Evolutionary conservation across 2,797 vertebrate species (phyloP).

Genomic region (Labeo calbasu): DNA sequence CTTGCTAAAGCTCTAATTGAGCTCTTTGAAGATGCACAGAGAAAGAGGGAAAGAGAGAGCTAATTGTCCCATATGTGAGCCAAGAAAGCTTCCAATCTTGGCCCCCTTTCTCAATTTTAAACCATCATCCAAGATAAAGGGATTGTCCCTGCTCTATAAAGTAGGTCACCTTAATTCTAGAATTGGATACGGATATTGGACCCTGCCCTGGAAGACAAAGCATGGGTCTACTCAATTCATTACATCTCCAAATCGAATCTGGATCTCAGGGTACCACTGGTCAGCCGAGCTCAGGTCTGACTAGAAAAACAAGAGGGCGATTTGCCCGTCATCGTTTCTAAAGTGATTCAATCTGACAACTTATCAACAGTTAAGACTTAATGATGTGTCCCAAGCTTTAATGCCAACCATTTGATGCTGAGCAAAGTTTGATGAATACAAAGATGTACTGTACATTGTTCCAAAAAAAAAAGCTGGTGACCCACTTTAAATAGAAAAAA

Average conservation of each 20-base stretch:
- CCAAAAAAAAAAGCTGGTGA: constrained; percentile 11
- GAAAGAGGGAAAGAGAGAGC: constrained; percentile 31
- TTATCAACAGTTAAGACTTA: background rate
- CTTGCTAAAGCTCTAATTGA: constrained; percentile 55
- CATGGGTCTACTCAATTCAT: constrained; percentile 10
- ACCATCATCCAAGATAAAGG: constrained; percentile 28
- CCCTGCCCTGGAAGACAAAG: constrained; percentile 11
- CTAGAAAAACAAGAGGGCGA: constrained; percentile 6
- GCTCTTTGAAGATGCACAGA: constrained; percentile 50
- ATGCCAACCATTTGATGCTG: background rate
- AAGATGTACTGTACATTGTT: background rate
- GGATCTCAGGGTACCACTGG: constrained; percentile 26
- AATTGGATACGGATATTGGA: constrained; percentile 35
- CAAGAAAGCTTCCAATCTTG: constrained; percentile 24
- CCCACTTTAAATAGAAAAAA: constrained; percentile 45
- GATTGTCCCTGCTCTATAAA: constrained; percentile 46
- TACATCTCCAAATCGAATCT: constrained; percentile 7
- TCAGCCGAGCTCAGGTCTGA: background rate
- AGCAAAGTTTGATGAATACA: background rate
- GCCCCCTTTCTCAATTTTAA: constrained; percentile 12
- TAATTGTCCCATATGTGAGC: constrained; percentile 42
- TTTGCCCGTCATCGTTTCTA: background rate
- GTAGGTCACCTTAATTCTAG: constrained; percentile 45
- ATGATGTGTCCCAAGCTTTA: background rate
- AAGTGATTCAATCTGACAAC: constrained; percentile 20